phyloP scores from a whole-genome alignment of 2,113 vertebrate species.

The Neogale vison region DNA sequence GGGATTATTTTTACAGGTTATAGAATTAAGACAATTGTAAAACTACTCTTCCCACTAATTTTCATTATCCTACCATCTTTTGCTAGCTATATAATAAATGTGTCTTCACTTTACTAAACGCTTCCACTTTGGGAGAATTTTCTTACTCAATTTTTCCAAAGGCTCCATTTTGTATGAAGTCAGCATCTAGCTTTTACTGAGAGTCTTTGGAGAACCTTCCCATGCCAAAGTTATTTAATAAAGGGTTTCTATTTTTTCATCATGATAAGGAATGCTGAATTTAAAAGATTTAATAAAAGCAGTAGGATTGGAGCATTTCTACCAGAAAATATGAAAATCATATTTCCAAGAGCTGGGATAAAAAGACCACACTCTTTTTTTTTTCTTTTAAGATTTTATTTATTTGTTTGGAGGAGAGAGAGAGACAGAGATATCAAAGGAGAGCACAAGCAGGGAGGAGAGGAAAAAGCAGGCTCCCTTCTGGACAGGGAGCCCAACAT shows the following conservation, averaged over 20 bases:
- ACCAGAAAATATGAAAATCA: slow-evolving; percentile 23
- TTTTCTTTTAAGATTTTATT: too few species aligned
- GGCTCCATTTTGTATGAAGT: slow-evolving; percentile 41
- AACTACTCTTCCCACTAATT: neutral
- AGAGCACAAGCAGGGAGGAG: too few species aligned
- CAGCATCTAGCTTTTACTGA: neutral
- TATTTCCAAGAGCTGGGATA: neutral
- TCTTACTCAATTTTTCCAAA: neutral
- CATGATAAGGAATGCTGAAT: neutral
- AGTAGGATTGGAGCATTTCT: neutral
- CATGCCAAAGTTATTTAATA: neutral
- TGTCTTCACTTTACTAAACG: neutral
- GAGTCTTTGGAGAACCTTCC: neutral
- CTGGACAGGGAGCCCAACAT: neutral
- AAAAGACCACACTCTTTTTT: neutral
- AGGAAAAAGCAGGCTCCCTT: neutral
- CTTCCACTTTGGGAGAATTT: neutral
- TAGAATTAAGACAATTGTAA: neutral
- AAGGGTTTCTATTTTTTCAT: slow-evolving; percentile 25
- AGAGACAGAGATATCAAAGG: too few species aligned
- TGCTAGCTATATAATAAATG: neutral
- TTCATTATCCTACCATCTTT: neutral
- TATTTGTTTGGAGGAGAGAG: too few species aligned
- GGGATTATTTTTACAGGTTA: neutral
- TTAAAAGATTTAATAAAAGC: slow-evolving; percentile 18